phyloP scores from a whole-genome alignment of 2,113 vertebrate species.

The Thinocorus orbignyianus region DNA sequence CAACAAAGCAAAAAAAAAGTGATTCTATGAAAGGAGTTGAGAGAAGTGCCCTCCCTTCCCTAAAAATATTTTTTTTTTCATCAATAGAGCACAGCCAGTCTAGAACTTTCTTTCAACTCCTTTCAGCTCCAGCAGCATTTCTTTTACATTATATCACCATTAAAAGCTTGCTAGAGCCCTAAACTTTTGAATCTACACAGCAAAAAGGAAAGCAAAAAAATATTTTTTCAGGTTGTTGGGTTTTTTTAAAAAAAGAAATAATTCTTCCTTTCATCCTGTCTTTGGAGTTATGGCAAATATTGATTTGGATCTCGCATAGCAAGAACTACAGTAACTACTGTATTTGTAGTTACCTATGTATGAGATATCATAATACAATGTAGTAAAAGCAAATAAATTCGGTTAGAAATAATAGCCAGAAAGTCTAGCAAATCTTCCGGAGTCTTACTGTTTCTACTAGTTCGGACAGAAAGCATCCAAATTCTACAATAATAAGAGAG shows the following conservation, averaged over 20 bases:
- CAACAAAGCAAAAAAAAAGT: constrained; percentile 2
- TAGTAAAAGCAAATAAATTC: neutral
- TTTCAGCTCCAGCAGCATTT: neutral
- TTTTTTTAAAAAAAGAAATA: no score
- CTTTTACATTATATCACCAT: neutral
- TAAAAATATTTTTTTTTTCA: neutral
- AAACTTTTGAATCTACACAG: neutral
- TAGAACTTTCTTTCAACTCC: neutral
- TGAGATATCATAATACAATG: neutral
- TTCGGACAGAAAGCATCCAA: neutral
- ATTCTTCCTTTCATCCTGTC: neutral
- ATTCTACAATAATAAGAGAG: neutral
- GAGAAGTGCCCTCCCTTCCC: constrained; percentile 8
- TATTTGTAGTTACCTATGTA: neutral
- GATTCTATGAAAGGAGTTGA: neutral
- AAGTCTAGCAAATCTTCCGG: neutral
- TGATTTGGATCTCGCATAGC: neutral
- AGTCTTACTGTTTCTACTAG: neutral
- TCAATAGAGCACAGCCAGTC: neutral
- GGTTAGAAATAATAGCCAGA: neutral
- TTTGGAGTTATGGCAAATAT: neutral
- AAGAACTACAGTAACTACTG: neutral
- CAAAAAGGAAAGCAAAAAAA: neutral
- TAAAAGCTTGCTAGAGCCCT: neutral
- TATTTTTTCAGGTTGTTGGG: neutral